A percentile compares a stretch with the other conserved stretches of the same genome.
Evolutionary conservation across 2,888 invertebrate species (phyloP).

Genomic region (Pogonocherus hispidulus): DNA sequence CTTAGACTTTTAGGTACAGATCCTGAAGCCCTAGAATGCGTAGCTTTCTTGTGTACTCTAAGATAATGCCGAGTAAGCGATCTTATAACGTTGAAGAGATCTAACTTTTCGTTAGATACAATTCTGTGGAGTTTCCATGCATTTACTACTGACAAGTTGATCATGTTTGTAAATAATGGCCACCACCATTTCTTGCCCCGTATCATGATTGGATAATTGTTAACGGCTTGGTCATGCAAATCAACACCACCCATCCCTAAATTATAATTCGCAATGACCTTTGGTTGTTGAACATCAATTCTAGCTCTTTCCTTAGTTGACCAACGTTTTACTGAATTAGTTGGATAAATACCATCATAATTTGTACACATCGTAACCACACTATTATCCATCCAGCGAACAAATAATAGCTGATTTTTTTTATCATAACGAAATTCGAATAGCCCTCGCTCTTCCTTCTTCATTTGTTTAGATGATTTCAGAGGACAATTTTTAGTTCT

Average conservation of each 20-base stretch:
- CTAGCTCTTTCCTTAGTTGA: constrained; percentile 26
- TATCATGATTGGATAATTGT: constrained; percentile 31
- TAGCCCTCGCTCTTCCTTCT: constrained; percentile 1
- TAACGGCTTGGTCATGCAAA: constrained; percentile 33
- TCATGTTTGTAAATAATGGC: constrained; percentile 20
- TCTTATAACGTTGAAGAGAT: background rate
- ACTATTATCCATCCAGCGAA: constrained; percentile 2
- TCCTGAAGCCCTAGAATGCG: constrained; percentile 1
- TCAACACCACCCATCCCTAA: constrained; percentile 36
- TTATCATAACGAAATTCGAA: background rate
- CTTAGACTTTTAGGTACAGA: background rate
- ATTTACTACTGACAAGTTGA: constrained; percentile 14
- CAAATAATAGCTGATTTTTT: constrained; percentile 16
- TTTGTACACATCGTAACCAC: constrained; percentile 13
- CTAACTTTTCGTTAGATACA: background rate
- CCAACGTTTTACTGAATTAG: constrained; percentile 33
- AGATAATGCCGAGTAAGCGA: background rate
- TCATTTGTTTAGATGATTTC: background rate
- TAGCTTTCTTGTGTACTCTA: constrained; percentile 1
- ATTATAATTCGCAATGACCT: constrained; percentile 31
- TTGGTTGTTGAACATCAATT: constrained; percentile 33
- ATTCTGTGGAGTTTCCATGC: constrained; percentile 13
- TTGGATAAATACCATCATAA: constrained; percentile 19
- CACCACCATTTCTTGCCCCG: constrained; percentile 29
- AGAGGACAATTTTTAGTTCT: no score